These are phyloP conservation scores for Sarcophaga caerulescens DNA, from an alignment of 2,888 invertebrate species.

Conservation along the genomic window DNA sequence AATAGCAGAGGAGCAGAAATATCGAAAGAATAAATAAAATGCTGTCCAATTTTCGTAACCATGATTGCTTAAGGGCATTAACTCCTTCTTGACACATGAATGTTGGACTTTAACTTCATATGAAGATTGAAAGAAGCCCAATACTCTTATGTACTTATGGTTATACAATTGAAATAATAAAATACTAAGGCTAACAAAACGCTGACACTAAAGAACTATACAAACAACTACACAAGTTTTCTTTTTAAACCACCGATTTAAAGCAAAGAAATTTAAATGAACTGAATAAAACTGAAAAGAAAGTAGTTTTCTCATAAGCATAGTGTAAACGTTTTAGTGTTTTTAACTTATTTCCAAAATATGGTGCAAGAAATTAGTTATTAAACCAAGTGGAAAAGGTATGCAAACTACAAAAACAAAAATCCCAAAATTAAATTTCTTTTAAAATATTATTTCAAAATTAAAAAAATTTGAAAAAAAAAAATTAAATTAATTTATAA, in stretches of 20 bases:
- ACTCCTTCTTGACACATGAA: too few species aligned
- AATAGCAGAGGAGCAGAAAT: too few species aligned
- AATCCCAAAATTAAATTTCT: not conserved
- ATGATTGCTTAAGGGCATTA: too few species aligned
- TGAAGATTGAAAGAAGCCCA: too few species aligned
- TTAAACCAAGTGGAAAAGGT: not conserved
- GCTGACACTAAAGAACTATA: not conserved
- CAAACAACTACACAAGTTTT: not conserved
- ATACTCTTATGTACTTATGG: too few species aligned
- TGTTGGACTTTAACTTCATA: too few species aligned
- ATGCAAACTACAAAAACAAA: not conserved
- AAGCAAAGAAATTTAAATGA: not conserved
- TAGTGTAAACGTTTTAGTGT: constrained; percentile 6
- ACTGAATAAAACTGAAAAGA: not conserved
- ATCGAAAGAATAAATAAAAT: too few species aligned
- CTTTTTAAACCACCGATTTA: constrained; percentile 45
- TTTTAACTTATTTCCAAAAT: constrained; percentile 7
- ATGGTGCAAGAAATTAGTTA: not conserved
- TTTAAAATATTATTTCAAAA: not conserved
- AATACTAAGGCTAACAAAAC: not conserved
- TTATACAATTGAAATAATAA: too few species aligned
- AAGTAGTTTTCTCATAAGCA: not conserved
- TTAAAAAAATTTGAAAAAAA: not conserved
- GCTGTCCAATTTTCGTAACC: too few species aligned
- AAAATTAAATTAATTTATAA: not conserved